These are phyloP conservation scores for Hippocampus mohnikei DNA, from an alignment of 2,113 vertebrate species.

Conservation along the genomic window DNA sequence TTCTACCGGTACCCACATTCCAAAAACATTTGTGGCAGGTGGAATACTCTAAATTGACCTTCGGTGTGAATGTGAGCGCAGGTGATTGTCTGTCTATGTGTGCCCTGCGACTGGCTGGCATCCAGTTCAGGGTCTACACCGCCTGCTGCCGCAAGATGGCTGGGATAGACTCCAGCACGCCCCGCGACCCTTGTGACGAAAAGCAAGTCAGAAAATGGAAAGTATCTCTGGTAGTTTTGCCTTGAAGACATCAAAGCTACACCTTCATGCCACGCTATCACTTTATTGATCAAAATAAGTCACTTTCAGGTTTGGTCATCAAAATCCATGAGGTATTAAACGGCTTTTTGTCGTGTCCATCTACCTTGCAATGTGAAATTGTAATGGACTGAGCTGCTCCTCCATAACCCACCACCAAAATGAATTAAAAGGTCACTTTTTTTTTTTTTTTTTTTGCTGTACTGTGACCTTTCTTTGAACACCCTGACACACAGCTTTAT, in stretches of 20 bases:
- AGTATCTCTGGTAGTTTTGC: not conserved
- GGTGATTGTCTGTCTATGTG: no score
- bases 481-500: constrained; percentile 29
- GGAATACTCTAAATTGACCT: no score
- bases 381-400: not conserved
- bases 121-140: no score
- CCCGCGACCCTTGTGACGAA: no score
- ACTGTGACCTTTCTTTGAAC: constrained; percentile 65
- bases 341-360: not conserved
- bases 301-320: not conserved
- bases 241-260: not conserved
- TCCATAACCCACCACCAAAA: constrained; percentile 27
- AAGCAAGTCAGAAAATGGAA: no score
- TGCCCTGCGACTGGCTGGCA: no score
- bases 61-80: no score
- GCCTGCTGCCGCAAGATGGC: no score
- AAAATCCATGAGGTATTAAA: not conserved
- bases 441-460: constrained; percentile 17
- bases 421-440: constrained; percentile 53
- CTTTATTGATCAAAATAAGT: not conserved
- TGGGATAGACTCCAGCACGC: no score
- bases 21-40: no score
- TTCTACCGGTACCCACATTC: no score
- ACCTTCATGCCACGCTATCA: not conserved
- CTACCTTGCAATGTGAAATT: not conserved